Evolutionary conservation across 2,888 invertebrate genomes (phyloP).

Genomic region (Notocelia uddmanniana): DNA sequence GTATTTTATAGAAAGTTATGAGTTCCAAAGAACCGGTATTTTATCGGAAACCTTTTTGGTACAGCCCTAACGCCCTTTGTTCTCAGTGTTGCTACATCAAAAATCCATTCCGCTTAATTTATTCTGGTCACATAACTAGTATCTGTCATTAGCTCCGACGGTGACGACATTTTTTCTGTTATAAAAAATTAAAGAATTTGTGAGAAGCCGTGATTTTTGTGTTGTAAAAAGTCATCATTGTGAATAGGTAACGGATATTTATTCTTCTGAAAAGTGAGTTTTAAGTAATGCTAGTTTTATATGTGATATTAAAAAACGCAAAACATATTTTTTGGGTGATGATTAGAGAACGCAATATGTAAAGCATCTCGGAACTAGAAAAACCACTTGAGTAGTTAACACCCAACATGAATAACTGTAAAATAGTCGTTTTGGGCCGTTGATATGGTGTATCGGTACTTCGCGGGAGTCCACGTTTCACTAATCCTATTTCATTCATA

Average conservation of each 20-base stretch:
- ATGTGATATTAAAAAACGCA: background rate
- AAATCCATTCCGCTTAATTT: constrained; percentile 15
- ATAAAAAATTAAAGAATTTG: constrained; percentile 37
- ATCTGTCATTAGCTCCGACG: constrained; percentile 35
- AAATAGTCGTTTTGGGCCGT: constrained; percentile 37
- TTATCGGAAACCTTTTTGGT: background rate
- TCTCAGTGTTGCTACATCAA: constrained; percentile 16
- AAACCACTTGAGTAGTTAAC: constrained; percentile 43
- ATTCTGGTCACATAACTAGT: constrained; percentile 28
- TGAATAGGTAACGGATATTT: constrained; percentile 28
- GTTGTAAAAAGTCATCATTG: constrained; percentile 32
- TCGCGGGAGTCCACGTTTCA: constrained; percentile 38
- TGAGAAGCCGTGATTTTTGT: constrained; percentile 42
- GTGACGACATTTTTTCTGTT: constrained; percentile 42
- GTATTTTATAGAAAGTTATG: background rate
- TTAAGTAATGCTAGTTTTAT: background rate
- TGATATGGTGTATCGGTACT: constrained; percentile 37
- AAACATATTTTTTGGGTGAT: constrained; percentile 21
- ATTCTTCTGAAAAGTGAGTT: background rate
- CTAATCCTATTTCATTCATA: constrained; percentile 1
- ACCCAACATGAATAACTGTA: constrained; percentile 45
- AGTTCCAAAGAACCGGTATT: constrained; percentile 22
- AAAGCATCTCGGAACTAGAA: constrained; percentile 39
- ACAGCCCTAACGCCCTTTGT: constrained; percentile 25
- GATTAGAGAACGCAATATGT: constrained; percentile 29